These are phyloP conservation scores for Ailurus styani DNA, from an alignment of 2,113 vertebrate genomes.

Conservation along the genomic window DNA sequence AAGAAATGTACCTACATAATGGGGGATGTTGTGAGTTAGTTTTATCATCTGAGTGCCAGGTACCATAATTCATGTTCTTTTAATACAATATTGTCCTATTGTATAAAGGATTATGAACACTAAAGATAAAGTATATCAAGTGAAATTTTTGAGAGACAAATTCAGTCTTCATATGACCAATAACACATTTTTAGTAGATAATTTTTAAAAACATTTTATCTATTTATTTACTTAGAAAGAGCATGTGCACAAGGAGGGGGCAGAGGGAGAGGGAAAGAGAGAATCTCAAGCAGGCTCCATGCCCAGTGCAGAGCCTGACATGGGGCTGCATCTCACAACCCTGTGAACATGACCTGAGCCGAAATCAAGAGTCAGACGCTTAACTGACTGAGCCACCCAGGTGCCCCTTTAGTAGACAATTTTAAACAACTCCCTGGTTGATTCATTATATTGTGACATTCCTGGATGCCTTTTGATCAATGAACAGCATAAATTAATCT, in stretches of 20 bases:
- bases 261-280: neutral
- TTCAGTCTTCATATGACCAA: neutral
- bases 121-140: neutral
- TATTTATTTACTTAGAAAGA: neutral
- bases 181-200: neutral
- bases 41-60: neutral
- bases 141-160: neutral
- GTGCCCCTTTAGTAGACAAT: neutral
- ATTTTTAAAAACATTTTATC: neutral
- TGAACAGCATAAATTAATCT: constrained; percentile 22
- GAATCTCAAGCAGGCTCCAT: too few species aligned
- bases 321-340: neutral
- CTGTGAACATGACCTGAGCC: neutral
- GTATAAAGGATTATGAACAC: neutral
- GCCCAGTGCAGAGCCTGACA: neutral
- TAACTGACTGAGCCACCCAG: neutral
- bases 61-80: constrained; percentile 1
- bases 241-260: too few species aligned
- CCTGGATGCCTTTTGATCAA: neutral
- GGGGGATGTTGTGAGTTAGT: neutral
- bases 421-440: neutral
- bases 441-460: neutral
- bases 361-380: neutral
- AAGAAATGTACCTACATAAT: neutral
- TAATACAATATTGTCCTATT: neutral